Base-by-base conservation (phyloP, 2,797 vertebrate species). In the Pseudotriccus pelzelni region DNA sequence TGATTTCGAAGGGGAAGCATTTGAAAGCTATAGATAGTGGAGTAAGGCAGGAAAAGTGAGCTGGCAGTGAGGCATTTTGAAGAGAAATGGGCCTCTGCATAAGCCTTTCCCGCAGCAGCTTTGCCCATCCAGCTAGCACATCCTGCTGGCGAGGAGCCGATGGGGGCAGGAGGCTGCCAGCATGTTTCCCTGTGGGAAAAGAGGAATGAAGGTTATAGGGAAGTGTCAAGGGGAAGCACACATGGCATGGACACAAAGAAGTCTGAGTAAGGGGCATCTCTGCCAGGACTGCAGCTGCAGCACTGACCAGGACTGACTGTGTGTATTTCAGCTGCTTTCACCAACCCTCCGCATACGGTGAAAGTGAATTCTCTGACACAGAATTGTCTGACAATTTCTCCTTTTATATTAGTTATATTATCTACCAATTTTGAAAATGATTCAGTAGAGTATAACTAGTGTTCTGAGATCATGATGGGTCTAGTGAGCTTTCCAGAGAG, bases 1-100 rank as follows among this genome's bases (percentile, higher is more conserved):
- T 93, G 95, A 94, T 87, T 88, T 39, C 0, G 77, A 73, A 93
- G 84, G 63, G 82, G 69, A 91, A 67, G 85, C 69, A 84, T 90
- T 96, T 80, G 91, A 84, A 80, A 94, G 91, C 94, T 93, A 46
- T 67, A 92, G 92, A 87, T 78, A 94, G 95, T 68, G 87, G 70
- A 87, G 89, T 75, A 55, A 87, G 70, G 84, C 93, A 89, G 79
- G 84, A 90, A 69, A 95, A 87, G 56, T 7, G 72, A 94, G 91
- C 87, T 84, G 72, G 82, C 82, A 87, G 93, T 82, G 69, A 87
- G 62, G 59, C 14, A 0, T 84, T 91, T 66, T 19, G 87, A 36
- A 87, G 79, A 37, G 47, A 66, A 87, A 21, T 63, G 81, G 59
- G 73, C 20, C 7, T 59, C 66, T 75, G 39, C 13, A 6, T 23